Conservation (phyloP, 1,140 invertebrate genomes). For the Caenorhabditis brenneri region DNA sequence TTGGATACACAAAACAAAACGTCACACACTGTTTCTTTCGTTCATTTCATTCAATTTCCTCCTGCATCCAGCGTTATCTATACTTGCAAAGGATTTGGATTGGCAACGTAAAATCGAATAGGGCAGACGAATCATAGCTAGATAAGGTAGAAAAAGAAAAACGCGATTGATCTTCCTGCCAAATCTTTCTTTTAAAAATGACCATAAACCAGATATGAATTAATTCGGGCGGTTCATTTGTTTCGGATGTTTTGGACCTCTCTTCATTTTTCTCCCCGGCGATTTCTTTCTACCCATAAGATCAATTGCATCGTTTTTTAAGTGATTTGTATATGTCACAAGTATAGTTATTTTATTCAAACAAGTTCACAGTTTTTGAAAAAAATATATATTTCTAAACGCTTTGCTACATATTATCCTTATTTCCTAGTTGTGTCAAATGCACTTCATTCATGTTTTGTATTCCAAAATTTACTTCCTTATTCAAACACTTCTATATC, state of each 20-base stretch:
- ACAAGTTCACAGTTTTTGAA: too few species aligned
- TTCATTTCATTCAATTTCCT: not conserved
- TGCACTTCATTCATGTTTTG: too few species aligned
- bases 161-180: not conserved
- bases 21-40: not conserved
- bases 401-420: too few species aligned
- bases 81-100: not conserved
- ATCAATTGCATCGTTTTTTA: too few species aligned
- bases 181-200: constrained; percentile 13
- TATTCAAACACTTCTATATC: too few species aligned
- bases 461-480: too few species aligned
- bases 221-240: not conserved
- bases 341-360: too few species aligned
- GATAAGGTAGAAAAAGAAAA: not conserved
- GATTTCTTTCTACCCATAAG: too few species aligned
- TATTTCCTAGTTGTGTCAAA: too few species aligned
- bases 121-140: not conserved
- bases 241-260: not conserved
- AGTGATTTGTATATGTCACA: too few species aligned
- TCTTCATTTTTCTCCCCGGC: too few species aligned
- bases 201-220: not conserved
- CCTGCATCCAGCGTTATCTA: not conserved
- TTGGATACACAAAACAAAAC: not conserved
- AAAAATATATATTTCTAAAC: too few species aligned
- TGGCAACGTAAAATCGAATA: constrained; percentile 6